Base-by-base conservation (phyloP, 1,140 invertebrate species). In the Rhynchophorus ferrugineus region DNA sequence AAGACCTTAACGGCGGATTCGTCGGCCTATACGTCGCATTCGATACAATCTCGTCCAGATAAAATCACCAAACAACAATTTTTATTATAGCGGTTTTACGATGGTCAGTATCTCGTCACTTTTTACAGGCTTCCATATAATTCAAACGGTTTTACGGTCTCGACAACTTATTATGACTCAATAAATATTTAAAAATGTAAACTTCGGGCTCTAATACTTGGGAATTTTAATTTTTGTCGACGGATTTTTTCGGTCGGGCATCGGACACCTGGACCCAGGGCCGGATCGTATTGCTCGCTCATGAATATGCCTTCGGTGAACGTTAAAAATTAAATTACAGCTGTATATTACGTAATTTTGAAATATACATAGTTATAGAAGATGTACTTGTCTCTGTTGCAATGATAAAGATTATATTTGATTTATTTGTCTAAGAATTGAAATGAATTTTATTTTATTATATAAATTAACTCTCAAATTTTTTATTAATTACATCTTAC, bases 91-190 rank as follows among this genome's bases (percentile, higher is more conserved):
- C 14, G 20, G n/a, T 44, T 44, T 44, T 44, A 44, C 43, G 43
- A 44, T 44, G 21, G 43, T 29, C 17, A 17, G 19, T 33, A 24
- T 16, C 43, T 44, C 24, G 43, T 44, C 43, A 44, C 43, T 33
- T 8, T 33, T 44, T 29, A 44, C 29, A 29, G 33, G 45, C 45
- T 48, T 48, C 45, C 45, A 37, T 29, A 48, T 48, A 52, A 61
- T 57, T 56, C 50, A 56, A 53, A 54, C 50, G 59, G 54, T 50
- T 61, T 61, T 61, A 61, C 56, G 57, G 49, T 54, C 57, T 54
- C 55, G 59, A 61, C 52, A 61, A 61, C 33, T 54, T 61, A 61
- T 61, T 61, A 61, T 61, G 59, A 61, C 59, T 61, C 57, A 54
- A 61, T 61, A 61, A 61, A 58, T 61, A 61, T 55, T 49, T 52